A percentile compares a stretch with the other conserved stretches of the same genome.
phyloP scores from a whole-genome alignment of 2,797 vertebrate species.

The Aldrovandia affinis region DNA sequence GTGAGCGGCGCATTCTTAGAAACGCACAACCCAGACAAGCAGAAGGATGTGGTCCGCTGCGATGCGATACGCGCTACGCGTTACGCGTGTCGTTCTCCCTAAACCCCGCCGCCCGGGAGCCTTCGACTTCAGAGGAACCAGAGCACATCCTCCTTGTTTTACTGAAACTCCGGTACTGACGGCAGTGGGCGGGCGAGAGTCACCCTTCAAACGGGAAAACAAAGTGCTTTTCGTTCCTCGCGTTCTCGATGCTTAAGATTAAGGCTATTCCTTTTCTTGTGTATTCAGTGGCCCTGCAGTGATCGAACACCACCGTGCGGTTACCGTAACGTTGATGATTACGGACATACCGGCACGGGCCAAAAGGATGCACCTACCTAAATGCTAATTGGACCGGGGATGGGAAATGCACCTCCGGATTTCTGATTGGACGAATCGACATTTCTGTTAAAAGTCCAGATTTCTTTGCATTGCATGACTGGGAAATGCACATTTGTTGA shows the following conservation, averaged over 20 bases:
- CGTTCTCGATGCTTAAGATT: neutral
- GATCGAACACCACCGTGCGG: neutral
- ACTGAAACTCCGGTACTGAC: neutral
- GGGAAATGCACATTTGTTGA: neutral
- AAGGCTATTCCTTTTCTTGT: neutral
- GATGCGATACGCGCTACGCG: no score
- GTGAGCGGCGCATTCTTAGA: slow-evolving; percentile 37
- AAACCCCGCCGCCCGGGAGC: neutral
- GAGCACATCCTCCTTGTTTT: neutral
- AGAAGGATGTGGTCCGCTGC: slow-evolving; percentile 44
- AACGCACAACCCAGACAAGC: slow-evolving; percentile 27
- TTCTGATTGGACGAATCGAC: neutral
- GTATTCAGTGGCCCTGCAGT: no score
- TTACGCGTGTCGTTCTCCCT: neutral
- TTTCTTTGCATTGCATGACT: neutral
- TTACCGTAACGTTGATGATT: neutral
- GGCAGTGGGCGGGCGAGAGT: no score
- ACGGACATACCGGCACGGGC: neutral
- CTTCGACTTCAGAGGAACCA: slow-evolving; percentile 6
- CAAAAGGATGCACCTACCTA: neutral
- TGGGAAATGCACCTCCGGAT: neutral
- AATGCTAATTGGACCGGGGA: neutral
- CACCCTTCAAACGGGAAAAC: neutral
- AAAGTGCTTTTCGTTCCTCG: neutral
- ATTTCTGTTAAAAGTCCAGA: neutral